These are phyloP conservation scores for Drosophila setifemur DNA, from an alignment of 1,140 invertebrate species.

Conservation along the genomic window DNA sequence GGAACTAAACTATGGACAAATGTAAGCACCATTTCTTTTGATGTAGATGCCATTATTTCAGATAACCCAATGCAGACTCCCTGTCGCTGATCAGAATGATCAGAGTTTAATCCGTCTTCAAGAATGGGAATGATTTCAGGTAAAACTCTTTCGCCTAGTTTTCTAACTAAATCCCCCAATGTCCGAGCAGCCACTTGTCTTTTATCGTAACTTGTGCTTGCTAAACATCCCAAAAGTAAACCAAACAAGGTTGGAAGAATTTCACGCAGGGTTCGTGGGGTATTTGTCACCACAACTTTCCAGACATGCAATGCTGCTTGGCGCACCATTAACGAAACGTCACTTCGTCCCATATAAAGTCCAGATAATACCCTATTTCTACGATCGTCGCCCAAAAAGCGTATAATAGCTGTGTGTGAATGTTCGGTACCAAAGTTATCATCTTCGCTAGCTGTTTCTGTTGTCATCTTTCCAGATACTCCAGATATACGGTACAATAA, in stretches of 20 bases:
- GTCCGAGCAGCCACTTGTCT: slow-evolving; percentile 97
- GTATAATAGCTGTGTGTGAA: slow-evolving; percentile 95
- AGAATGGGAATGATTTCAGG: slow-evolving; percentile 99
- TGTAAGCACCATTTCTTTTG: slow-evolving; percentile 95
- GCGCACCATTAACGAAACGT: slow-evolving; percentile 97
- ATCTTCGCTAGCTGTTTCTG: slow-evolving; percentile 98
- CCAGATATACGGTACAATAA: slow-evolving; percentile 98
- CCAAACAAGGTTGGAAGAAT: slow-evolving; percentile 97
- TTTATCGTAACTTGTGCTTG: slow-evolving; percentile 97
- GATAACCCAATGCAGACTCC: slow-evolving; percentile 99
- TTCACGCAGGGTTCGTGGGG: slow-evolving; percentile 97
- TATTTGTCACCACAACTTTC: slow-evolving; percentile 99
- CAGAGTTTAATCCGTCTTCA: slow-evolving; percentile 95
- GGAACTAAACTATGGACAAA: slow-evolving; percentile 98
- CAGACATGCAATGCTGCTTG: slow-evolving; percentile 99
- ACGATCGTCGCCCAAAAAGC: slow-evolving; percentile 92
- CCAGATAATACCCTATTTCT: slow-evolving; percentile 97
- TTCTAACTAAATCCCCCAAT: slow-evolving; percentile 97
- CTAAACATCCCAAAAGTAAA: slow-evolving; percentile 94
- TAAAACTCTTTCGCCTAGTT: slow-evolving; percentile 97
- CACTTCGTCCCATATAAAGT: slow-evolving; percentile 98
- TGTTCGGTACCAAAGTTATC: slow-evolving; percentile 99
- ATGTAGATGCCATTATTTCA: slow-evolving; percentile 99
- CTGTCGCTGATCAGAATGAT: slow-evolving; percentile 95
- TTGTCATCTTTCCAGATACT: slow-evolving; percentile 99